phyloP scores from a whole-genome alignment of 2,888 invertebrate species.

The Ctenicera cuprea region DNA sequence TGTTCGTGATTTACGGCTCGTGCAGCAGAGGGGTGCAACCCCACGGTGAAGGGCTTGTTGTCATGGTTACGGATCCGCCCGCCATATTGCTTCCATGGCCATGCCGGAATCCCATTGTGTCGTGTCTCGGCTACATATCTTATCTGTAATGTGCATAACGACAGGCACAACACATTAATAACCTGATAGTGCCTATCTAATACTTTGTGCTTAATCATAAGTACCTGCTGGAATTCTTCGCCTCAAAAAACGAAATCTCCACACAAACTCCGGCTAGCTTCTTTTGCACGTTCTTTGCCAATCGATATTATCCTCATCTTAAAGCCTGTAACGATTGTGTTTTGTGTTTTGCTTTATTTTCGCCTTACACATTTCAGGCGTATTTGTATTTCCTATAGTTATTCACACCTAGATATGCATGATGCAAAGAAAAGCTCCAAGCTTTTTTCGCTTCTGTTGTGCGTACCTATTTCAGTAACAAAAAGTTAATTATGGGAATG shows the following conservation, averaged over 20 bases:
- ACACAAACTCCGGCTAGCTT: constrained; percentile 32
- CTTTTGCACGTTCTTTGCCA: constrained; percentile 41
- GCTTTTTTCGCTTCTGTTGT: too few species aligned
- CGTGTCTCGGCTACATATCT: constrained; percentile 64
- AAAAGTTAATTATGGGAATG: too few species aligned
- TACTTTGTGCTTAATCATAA: constrained; percentile 54
- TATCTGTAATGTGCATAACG: constrained; percentile 63
- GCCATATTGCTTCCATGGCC: constrained; percentile 64
- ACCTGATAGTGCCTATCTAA: constrained; percentile 60
- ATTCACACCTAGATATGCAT: constrained; percentile 6
- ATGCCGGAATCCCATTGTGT: constrained; percentile 59
- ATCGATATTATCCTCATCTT: constrained; percentile 42
- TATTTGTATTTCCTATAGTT: constrained; percentile 2
- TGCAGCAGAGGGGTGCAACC: constrained; percentile 64
- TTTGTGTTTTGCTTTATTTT: constrained; percentile 20
- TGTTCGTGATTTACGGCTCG: constrained; percentile 59
- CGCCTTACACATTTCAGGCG: constrained; percentile 1
- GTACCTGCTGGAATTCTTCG: constrained; percentile 52
- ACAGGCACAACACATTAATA: constrained; percentile 63
- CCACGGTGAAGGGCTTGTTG: constrained; percentile 67
- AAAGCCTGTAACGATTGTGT: constrained; percentile 6
- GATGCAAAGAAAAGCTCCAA: background rate
- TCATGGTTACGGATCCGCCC: constrained; percentile 67
- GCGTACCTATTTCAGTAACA: too few species aligned
- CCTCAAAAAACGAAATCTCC: constrained; percentile 40